A percentile compares a stretch with the other conserved stretches of the same genome.
phyloP scores from a whole-genome alignment of 2,888 invertebrate species.

The Megamerina dolium region DNA sequence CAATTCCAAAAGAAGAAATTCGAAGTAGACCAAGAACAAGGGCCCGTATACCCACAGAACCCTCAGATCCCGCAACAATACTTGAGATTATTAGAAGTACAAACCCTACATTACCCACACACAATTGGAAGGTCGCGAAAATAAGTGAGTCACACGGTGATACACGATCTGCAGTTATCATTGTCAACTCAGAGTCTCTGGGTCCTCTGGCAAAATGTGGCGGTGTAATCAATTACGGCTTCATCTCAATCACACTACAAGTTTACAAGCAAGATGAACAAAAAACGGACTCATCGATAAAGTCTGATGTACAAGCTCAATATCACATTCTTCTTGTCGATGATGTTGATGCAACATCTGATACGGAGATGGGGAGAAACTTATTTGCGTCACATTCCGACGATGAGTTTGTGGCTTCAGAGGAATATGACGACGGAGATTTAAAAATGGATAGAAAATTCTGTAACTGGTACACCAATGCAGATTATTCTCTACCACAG shows the following conservation, averaged over 20 bases:
- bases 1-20: background rate
- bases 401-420: too few species aligned
- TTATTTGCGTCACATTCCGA: too few species aligned
- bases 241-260: background rate
- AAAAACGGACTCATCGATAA: too few species aligned
- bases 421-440: too few species aligned
- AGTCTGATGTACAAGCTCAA: background rate
- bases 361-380: background rate
- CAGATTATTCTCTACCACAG: too few species aligned
- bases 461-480: too few species aligned
- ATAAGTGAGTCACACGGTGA: constrained; percentile 1
- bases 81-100: background rate
- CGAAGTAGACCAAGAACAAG: background rate
- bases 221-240: background rate
- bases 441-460: too few species aligned
- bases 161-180: background rate
- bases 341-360: background rate
- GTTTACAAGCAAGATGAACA: background rate
- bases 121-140: constrained; percentile 4
- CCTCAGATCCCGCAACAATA: constrained; percentile 1
- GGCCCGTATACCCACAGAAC: background rate
- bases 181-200: background rate
- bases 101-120: constrained; percentile 2
- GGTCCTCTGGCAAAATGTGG: background rate
- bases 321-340: background rate